These are phyloP conservation scores for Shinisaurus crocodilurus DNA, from an alignment of 2,113 vertebrate genomes.

Conservation along the genomic window DNA sequence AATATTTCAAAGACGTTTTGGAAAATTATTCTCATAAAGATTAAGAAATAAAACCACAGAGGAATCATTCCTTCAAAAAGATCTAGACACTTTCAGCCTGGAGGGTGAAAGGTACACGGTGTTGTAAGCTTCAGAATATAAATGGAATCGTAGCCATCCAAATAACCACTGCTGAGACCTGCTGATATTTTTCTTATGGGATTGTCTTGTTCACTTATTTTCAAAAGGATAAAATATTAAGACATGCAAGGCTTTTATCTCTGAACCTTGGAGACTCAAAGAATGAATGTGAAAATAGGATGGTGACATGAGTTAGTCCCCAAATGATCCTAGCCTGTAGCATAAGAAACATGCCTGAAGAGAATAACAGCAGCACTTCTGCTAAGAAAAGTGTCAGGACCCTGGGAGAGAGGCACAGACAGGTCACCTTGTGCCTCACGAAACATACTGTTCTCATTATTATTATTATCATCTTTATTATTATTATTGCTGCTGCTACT, in stretches of 20 bases:
- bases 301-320: not conserved
- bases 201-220: constrained; percentile 36
- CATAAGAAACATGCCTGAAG: not conserved
- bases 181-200: constrained; percentile 34
- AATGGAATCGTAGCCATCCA: not conserved
- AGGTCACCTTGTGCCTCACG: not conserved
- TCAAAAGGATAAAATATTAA: constrained; percentile 45
- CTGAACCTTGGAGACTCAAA: not conserved
- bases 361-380: not conserved
- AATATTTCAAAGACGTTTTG: constrained; percentile 67
- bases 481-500: not conserved
- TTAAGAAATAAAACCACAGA: constrained; percentile 5
- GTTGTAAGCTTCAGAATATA: constrained; percentile 44
- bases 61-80: not conserved
- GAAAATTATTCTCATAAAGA: constrained; percentile 59
- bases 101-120: constrained; percentile 32
- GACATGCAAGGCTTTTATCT: constrained; percentile 3
- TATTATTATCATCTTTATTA: not conserved
- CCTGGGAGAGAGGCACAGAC: not conserved
- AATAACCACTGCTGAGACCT: constrained; percentile 38
- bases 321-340: not conserved
- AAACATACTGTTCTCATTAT: not conserved
- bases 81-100: not conserved
- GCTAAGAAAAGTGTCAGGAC: not conserved
- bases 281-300: not conserved